Percentiles rank a stretch among this genome's conserved stretches.
phyloP scores from a whole-genome alignment of 2,797 vertebrate species.

The Artibeus jamaicensis region DNA sequence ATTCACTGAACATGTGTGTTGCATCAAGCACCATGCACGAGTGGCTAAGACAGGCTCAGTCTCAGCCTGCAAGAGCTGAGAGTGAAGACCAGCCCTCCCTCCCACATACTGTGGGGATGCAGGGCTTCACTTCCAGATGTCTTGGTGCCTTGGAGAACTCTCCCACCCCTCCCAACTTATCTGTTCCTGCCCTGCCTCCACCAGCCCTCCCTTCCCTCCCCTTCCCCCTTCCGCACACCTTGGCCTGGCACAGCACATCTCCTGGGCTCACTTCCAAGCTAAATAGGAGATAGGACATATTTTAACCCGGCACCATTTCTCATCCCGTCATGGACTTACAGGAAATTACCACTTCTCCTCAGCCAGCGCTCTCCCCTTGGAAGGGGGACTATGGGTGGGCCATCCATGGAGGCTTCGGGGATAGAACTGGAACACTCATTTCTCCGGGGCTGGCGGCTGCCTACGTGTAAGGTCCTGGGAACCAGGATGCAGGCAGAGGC shows the following conservation, averaged over 20 bases:
- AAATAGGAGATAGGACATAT: constrained; percentile 46
- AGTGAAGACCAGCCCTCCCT: background rate
- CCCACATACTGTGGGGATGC: too few species aligned
- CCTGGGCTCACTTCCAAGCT: constrained; percentile 67
- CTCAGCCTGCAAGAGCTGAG: background rate
- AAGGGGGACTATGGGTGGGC: background rate
- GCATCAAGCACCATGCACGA: fast-evolving
- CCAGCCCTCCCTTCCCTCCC: background rate
- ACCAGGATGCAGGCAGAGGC: background rate
- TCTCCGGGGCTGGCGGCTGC: background rate
- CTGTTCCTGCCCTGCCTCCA: background rate
- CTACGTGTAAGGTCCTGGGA: background rate
- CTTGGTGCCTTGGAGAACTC: background rate
- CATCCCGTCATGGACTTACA: constrained; percentile 57
- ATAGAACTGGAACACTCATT: background rate
- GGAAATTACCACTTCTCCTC: constrained; percentile 60
- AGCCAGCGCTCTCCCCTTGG: background rate
- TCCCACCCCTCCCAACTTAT: background rate
- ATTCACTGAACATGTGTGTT: background rate
- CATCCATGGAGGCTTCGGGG: background rate
- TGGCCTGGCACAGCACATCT: background rate
- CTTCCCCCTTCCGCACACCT: background rate
- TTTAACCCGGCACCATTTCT: constrained; percentile 65
- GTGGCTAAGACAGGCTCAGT: background rate
- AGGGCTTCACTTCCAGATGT: background rate